A percentile compares a stretch with the other conserved stretches of the same genome.
Evolutionary conservation across 2,888 invertebrate genomes (phyloP).

Genomic region (Diplolepis rosae): DNA sequence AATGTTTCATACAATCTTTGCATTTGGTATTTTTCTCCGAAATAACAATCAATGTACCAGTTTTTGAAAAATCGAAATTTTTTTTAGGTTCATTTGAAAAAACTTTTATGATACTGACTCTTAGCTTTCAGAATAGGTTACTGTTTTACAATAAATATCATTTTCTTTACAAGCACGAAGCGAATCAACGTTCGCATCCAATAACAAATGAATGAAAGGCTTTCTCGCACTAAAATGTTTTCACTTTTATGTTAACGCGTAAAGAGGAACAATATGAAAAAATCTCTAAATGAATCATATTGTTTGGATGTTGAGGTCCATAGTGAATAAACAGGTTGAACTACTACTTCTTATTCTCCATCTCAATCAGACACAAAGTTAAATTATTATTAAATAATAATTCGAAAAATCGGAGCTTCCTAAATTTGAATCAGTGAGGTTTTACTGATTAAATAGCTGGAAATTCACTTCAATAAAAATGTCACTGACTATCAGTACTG

Average conservation of each 20-base stretch:
- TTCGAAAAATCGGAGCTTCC: too few species aligned
- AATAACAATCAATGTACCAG: not conserved
- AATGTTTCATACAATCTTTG: too few species aligned
- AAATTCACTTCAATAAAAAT: too few species aligned
- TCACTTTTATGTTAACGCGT: slow-evolving; percentile 40
- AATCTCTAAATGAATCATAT: not conserved
- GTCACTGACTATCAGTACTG: too few species aligned
- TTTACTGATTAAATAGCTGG: too few species aligned
- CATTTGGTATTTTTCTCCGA: too few species aligned
- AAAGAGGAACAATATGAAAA: slow-evolving; percentile 10
- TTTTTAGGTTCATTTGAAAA: not conserved
- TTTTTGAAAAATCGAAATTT: not conserved
- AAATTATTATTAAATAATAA: too few species aligned
- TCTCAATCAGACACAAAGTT: too few species aligned
- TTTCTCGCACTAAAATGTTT: slow-evolving; percentile 39
- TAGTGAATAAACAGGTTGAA: too few species aligned
- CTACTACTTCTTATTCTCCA: too few species aligned
- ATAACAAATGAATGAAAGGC: slow-evolving; percentile 21
- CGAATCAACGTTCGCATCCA: not conserved
- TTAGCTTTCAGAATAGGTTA: not conserved
- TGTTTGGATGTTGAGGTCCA: not conserved
- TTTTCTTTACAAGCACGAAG: slow-evolving; percentile 16
- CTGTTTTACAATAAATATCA: not conserved
- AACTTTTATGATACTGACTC: not conserved
- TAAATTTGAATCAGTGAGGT: too few species aligned